Evolutionary conservation across 1,140 invertebrate species (phyloP), one percentile per base, ranked within the genome.

Genomic region (Drosophila azteca): DNA sequence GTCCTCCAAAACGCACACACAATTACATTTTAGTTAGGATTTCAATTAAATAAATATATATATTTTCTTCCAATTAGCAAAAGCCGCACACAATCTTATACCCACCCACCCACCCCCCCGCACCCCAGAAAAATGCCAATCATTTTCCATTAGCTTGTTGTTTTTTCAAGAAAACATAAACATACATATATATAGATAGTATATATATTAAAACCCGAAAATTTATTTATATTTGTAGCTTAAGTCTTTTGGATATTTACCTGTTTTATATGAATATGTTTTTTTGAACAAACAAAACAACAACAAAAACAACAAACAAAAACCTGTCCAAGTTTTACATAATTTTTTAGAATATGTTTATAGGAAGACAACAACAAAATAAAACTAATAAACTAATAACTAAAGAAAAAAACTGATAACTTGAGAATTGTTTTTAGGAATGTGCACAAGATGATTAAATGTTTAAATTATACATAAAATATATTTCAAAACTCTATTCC

Each of bases 281-380:
- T 80, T 82, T 87, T 77, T 87, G 79, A 61, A 67, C 46, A 78
- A 63, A 64, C 53, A 69, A 68, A 79, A 55, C 45, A 74, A 51
- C 63, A 53, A 55, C 15, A 67, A 68, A 35, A 61, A 69, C 24
- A 24, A 24, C 24, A 67, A 59, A 53, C n/a, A 35, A 75, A 54
- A 65, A 55, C 67, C 79, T 67, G 79, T 88, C 83, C 83, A 88
- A 75, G 70, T 77, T 87, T 79, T 83, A 79, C 71, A 80, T 88
- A 48, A 72, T 39, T 76, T 85, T 81, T 76, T 76, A 77, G 69
- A 50, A 66, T 74, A 65, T 65, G 55, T 70, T 70, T 39, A 39
- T 39, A 39, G 35, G 41, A 57, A 59, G 59, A 49, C 24, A 35
- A 45, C 50, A 65, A n/a, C n/a, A 41, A 2, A 39, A 20, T 20